Evolutionary conservation across 2,113 vertebrate species (phyloP), one percentile per base, ranked within the genome.

Genomic region (Gavia stellata): DNA sequence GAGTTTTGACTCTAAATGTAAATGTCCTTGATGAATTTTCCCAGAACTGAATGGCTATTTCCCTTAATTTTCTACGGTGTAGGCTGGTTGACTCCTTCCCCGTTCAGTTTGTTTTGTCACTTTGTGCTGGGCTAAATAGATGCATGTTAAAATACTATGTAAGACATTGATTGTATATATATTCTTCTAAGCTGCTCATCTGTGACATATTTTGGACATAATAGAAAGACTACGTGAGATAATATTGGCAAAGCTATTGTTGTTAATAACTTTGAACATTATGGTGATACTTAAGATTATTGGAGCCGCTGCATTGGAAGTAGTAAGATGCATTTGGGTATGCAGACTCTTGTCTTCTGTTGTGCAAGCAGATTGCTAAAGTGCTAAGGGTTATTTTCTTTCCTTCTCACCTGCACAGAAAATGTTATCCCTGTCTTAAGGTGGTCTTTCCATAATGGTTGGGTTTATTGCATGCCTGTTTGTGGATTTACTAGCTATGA

Each of bases 251-350:
- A 34, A 77, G 28, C 15, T 81, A 33, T 12, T 80, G 12, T 42
- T 81, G 23, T 55, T 74, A 44, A 16, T 61, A 55, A 31, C 66
- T 63, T 38, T 44, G 78, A 59, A 14, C 9, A 3, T 16, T 19
- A 9, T 19, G 26, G 10, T n/a, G 38, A 63, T 58, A 12, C 50
- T 34, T 18, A 12, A 24, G 14, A 6, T 74, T 74, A 9, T 26
- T 80, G 44, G 44, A 87, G 21, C 40, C 0, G 0, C n/a, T 59
- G 61, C n/a, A 28, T 0, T 63, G 58, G 23, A 65, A 72, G 42
- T 36, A 50, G 10, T 28, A 34, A 62, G 49, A 47, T 21, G 31
- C 34, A 1, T 38, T 45, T 63, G 44, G 33, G 24, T 55, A 9
- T 29, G 23, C 49, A 61, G 74, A 56, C 45, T 75, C 55, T 20